A percentile compares a stretch with the other conserved stretches of the same genome.
Evolutionary conservation across 1,140 invertebrate genomes (phyloP).

Genomic region (Rhynchophorus ferrugineus): DNA sequence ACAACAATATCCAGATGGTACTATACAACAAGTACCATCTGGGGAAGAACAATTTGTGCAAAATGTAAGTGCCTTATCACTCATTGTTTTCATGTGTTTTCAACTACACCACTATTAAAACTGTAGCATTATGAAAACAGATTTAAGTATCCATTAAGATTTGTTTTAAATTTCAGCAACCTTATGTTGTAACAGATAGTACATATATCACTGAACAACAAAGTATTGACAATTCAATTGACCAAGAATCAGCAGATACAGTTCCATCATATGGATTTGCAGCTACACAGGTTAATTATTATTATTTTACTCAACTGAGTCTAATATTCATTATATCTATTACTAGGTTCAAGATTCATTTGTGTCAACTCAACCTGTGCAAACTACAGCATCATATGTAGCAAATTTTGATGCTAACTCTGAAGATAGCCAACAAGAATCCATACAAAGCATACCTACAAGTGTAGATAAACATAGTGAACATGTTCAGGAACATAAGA

Average conservation of each 20-base stretch:
- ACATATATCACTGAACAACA: not conserved
- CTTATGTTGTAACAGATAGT: slow-evolving; percentile 1
- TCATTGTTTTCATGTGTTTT: not conserved
- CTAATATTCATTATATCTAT: not conserved
- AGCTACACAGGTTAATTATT: not conserved
- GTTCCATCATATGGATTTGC: not conserved
- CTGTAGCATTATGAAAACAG: too few species aligned
- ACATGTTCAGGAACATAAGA: too few species aligned
- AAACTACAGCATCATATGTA: not conserved
- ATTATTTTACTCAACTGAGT: not conserved
- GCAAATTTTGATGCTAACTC: not conserved
- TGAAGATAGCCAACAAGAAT: not conserved
- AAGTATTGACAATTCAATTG: slow-evolving; percentile 3
- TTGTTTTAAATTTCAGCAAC: too few species aligned
- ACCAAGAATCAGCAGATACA: slow-evolving; percentile 3
- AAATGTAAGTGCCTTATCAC: slow-evolving; percentile 11
- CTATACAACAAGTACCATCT: slow-evolving; percentile 8
- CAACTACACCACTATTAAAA: not conserved
- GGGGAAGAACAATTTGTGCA: slow-evolving; percentile 7
- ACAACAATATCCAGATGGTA: slow-evolving; percentile 12
- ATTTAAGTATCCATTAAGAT: too few species aligned
- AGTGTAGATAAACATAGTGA: too few species aligned
- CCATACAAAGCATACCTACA: too few species aligned
- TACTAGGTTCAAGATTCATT: not conserved
- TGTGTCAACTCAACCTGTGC: not conserved